These are phyloP conservation scores for Pelobates cultripes DNA, from an alignment of 2,797 vertebrate genomes.

Conservation along the genomic window DNA sequence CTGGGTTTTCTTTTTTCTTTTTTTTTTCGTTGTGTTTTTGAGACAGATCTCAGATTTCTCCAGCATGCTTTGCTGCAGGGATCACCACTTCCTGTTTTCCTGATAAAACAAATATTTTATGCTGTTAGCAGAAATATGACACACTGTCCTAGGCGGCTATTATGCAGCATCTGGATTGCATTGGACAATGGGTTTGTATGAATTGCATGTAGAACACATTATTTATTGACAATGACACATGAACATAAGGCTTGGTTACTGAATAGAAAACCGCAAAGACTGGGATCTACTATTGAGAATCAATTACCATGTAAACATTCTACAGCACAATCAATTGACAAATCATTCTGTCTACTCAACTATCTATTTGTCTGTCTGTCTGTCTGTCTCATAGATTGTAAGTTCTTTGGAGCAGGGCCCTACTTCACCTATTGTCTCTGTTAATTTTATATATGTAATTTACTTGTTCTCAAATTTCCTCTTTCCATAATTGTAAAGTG, in stretches of 20 bases:
- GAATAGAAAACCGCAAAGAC: too few species aligned
- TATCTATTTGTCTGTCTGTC: too few species aligned
- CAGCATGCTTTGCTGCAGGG: background rate
- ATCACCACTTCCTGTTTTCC: conserved; percentile 33
- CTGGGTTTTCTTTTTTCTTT: background rate
- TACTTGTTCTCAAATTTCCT: too few species aligned
- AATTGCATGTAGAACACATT: background rate
- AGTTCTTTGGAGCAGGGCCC: too few species aligned
- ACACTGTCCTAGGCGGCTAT: background rate
- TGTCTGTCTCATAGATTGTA: too few species aligned
- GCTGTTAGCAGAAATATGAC: background rate
- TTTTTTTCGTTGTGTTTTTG: conserved; percentile 19
- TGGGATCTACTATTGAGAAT: too few species aligned
- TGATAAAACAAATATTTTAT: conserved; percentile 34
- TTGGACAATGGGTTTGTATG: background rate
- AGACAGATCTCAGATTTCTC: conserved; percentile 17
- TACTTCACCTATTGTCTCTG: too few species aligned
- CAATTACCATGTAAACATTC: too few species aligned
- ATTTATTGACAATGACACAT: background rate
- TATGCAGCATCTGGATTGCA: background rate
- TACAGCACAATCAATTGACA: too few species aligned
- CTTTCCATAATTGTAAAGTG: too few species aligned
- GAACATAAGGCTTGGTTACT: background rate
- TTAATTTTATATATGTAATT: too few species aligned
- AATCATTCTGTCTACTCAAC: too few species aligned